Evolutionary conservation across 2,888 invertebrate genomes (phyloP).

Genomic region (Adineta ricciae): DNA sequence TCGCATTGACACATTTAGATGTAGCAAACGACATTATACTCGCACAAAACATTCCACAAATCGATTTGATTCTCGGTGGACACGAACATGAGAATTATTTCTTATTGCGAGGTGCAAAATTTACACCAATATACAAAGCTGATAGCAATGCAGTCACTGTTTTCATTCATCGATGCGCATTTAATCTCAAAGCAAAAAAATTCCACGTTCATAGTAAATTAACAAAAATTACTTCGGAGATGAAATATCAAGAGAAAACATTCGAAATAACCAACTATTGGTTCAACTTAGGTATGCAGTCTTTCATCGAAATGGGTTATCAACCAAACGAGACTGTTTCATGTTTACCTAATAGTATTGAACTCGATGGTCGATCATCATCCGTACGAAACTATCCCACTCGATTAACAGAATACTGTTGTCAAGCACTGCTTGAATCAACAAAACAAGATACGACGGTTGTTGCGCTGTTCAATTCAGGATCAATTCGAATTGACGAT

Average conservation of each 20-base stretch:
- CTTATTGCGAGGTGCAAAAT: not conserved
- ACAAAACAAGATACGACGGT: not conserved
- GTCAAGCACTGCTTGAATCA: not conserved
- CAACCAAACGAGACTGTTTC: not conserved
- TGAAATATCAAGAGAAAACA: not conserved
- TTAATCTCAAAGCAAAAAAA: not conserved
- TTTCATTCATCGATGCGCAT: not conserved
- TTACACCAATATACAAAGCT: not conserved
- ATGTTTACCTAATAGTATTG: not conserved
- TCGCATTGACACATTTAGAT: not conserved
- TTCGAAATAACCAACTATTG: not conserved
- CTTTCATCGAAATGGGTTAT: not conserved
- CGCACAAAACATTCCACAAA: not conserved
- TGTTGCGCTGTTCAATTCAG: not conserved
- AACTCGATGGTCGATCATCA: not conserved
- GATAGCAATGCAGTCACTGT: not conserved
- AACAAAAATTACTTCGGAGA: not conserved
- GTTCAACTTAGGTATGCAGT: not conserved
- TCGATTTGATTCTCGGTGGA: not conserved
- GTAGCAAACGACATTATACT: not conserved
- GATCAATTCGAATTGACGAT: not conserved
- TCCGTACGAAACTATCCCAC: not conserved
- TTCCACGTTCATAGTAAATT: not conserved
- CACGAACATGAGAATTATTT: not conserved
- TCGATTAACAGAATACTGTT: not conserved